A percentile compares a stretch with the other conserved stretches of the same genome.
phyloP scores from a whole-genome alignment of 2,113 vertebrate genomes.

The Hippocampus abdominalis region DNA sequence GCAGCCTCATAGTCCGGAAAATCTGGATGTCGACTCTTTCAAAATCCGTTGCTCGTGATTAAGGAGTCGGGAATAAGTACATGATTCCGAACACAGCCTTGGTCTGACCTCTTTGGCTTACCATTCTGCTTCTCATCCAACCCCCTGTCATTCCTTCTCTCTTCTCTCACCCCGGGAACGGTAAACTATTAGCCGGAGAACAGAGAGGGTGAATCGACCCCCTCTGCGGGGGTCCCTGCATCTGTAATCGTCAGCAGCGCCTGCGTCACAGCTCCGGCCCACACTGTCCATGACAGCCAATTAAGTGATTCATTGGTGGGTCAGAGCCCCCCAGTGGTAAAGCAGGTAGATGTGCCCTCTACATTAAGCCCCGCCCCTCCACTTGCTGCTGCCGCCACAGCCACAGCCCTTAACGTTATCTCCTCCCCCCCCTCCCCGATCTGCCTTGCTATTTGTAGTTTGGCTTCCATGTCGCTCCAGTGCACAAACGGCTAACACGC shows the following conservation, averaged over 20 bases:
- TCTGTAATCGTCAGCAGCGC: constrained; percentile 90
- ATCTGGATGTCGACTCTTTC: too few species aligned
- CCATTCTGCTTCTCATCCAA: constrained; percentile 62
- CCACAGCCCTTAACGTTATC: constrained; percentile 46
- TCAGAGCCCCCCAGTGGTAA: constrained; percentile 74
- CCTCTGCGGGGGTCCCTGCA: constrained; percentile 80
- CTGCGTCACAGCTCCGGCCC: constrained; percentile 68
- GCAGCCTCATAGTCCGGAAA: too few species aligned
- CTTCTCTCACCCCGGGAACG: constrained; percentile 51
- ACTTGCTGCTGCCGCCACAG: constrained; percentile 66
- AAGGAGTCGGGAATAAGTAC: background rate
- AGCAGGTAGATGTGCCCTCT: constrained; percentile 79
- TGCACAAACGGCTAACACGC: constrained; percentile 24
- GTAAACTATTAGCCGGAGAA: constrained; percentile 74
- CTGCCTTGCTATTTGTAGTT: constrained; percentile 21
- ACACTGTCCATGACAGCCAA: constrained; percentile 70
- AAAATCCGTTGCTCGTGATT: background rate
- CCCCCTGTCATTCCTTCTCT: constrained; percentile 35
- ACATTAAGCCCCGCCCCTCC: constrained; percentile 68
- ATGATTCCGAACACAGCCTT: constrained; percentile 18
- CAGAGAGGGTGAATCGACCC: constrained; percentile 73
- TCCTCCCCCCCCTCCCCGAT: constrained; percentile 35
- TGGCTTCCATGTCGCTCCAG: constrained; percentile 33
- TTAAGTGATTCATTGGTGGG: constrained; percentile 68
- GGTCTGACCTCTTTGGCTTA: constrained; percentile 67